Evolutionary conservation across 1,140 invertebrate genomes (phyloP).

Genomic region (Arctopsyche grandis): DNA sequence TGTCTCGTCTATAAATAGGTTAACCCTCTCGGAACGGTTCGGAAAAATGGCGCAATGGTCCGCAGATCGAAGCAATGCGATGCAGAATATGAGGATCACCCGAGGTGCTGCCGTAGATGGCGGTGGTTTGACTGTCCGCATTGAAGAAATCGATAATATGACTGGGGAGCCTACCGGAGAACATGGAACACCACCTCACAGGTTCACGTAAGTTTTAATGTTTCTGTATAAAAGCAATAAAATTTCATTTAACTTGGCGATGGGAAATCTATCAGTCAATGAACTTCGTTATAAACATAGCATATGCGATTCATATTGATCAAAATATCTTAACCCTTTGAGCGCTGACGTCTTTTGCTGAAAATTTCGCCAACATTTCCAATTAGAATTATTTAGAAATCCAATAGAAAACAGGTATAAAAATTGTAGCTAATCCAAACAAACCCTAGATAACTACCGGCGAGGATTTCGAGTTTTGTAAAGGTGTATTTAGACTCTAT

Average conservation of each 20-base stretch:
- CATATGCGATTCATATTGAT: too few relatives aligned
- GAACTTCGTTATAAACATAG: too few relatives aligned
- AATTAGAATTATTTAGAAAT: too few relatives aligned
- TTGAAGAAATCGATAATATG: conserved; percentile 70
- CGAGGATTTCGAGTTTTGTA: too few relatives aligned
- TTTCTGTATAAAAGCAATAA: background rate
- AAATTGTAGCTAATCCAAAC: too few relatives aligned
- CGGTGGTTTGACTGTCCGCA: conserved; percentile 79
- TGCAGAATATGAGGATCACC: conserved; percentile 87
- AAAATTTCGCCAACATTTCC: too few relatives aligned
- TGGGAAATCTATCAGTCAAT: too few relatives aligned
- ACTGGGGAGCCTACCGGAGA: conserved; percentile 57
- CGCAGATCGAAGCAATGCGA: conserved; percentile 79
- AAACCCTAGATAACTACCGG: too few relatives aligned
- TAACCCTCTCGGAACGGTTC: conserved; percentile 83
- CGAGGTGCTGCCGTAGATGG: conserved; percentile 68
- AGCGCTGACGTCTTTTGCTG: too few relatives aligned
- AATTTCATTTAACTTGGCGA: background rate
- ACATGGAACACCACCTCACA: conserved; percentile 39
- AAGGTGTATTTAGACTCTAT: too few relatives aligned
- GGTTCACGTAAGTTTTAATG: conserved; percentile 42
- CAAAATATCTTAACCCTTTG: too few relatives aligned
- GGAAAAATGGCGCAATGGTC: conserved; percentile 92
- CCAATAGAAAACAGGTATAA: too few relatives aligned
- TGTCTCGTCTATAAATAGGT: conserved; percentile 56